phyloP scores from a whole-genome alignment of 2,888 invertebrate genomes.

The Drosophila pseudotakahashii region DNA sequence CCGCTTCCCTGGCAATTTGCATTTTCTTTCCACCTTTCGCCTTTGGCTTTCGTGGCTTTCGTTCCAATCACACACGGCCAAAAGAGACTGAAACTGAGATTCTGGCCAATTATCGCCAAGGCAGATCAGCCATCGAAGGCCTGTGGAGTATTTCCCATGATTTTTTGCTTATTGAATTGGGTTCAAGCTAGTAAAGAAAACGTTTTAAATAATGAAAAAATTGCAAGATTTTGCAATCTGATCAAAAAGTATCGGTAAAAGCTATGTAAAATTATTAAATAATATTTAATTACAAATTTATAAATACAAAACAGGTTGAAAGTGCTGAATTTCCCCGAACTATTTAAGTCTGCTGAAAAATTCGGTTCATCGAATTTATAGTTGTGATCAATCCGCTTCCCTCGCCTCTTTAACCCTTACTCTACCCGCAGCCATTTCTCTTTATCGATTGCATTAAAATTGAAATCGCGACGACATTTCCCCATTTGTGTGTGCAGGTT shows the following conservation, averaged over 20 bases:
- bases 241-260: no score
- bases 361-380: neutral
- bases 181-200: no score
- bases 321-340: neutral
- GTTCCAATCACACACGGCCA: slow-evolving; percentile 17
- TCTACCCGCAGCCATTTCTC: slow-evolving; percentile 28
- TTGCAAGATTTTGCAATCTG: no score
- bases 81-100: neutral
- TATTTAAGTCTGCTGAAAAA: neutral
- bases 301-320: no score
- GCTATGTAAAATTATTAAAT: no score
- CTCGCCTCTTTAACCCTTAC: neutral
- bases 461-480: slow-evolving; percentile 56
- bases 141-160: neutral
- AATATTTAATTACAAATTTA: no score
- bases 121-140: slow-evolving; percentile 17
- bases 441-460: slow-evolving; percentile 63
- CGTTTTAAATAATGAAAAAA: no score
- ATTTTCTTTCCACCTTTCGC: slow-evolving; percentile 49
- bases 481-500: slow-evolving; percentile 29
- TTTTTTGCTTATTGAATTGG: neutral
- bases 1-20: slow-evolving; percentile 38
- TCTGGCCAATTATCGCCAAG: slow-evolving; percentile 34
- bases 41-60: slow-evolving; percentile 30
- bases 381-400: slow-evolving; percentile 5